Percentiles rank a stretch among this genome's conserved stretches.
Conservation (phyloP, 2,888 invertebrate species). For the Meliscaeva auricollis region DNA sequence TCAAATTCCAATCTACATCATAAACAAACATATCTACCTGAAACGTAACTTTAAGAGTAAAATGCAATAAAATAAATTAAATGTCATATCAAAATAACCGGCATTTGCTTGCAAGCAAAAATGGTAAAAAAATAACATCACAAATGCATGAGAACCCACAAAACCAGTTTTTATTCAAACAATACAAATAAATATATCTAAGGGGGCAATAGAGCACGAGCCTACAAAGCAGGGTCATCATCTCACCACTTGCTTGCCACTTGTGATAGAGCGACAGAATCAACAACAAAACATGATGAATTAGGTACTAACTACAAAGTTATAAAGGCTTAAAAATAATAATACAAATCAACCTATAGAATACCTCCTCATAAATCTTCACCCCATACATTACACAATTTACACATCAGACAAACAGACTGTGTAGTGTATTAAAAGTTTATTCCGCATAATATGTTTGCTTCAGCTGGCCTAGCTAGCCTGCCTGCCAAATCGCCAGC, state of each 20-base stretch:
- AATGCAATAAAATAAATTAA: neutral
- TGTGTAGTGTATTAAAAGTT: conserved; percentile 4
- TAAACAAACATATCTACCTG: too few relatives aligned
- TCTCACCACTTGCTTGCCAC: neutral
- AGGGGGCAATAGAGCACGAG: neutral
- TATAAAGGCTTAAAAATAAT: neutral
- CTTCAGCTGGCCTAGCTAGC: neutral
- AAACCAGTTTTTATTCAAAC: conserved; percentile 9
- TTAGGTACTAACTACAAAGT: neutral
- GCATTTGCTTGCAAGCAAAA: too few relatives aligned
- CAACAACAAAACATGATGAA: neutral
- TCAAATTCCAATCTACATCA: neutral
- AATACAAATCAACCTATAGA: conserved; percentile 27
- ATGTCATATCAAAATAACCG: neutral
- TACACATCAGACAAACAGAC: neutral
- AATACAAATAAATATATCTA: neutral
- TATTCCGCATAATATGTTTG: conserved; percentile 4
- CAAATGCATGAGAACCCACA: neutral
- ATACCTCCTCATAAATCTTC: conserved; percentile 18
- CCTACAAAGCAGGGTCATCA: too few relatives aligned
- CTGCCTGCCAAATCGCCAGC: conserved; percentile 30
- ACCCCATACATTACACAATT: conserved; percentile 2
- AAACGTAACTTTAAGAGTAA: neutral
- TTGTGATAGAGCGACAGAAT: too few relatives aligned
- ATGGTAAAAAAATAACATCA: neutral